Evolutionary conservation across 2,888 invertebrate species (phyloP).

Genomic region (Hermodice carunculata): DNA sequence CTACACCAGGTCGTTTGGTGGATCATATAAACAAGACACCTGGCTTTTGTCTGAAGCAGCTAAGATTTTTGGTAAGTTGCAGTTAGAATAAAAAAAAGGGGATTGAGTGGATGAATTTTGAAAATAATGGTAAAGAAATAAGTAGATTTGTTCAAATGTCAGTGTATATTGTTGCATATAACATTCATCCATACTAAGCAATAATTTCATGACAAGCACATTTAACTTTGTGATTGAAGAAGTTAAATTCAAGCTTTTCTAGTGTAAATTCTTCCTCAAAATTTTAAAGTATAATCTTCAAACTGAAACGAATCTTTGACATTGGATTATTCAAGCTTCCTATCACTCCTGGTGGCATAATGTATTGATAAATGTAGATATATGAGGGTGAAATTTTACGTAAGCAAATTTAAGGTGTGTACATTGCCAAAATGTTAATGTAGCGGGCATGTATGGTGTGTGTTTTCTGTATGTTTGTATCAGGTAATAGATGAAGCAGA

Average conservation of each 20-base stretch:
- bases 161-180: too few species aligned
- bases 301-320: too few species aligned
- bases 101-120: background rate
- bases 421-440: background rate
- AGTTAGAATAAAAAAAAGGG: background rate
- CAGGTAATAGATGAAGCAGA: constrained; percentile 96
- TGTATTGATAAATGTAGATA: background rate
- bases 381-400: background rate
- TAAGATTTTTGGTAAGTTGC: constrained; percentile 62
- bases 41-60: constrained; percentile 62
- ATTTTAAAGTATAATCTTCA: too few species aligned
- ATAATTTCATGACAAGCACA: too few species aligned
- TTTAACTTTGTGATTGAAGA: too few species aligned
- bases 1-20: constrained; percentile 93
- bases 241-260: too few species aligned
- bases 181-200: too few species aligned
- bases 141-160: too few species aligned
- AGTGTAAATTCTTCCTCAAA: too few species aligned
- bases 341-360: too few species aligned
- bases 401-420: background rate
- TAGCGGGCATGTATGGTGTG: background rate
- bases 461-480: constrained; percentile 3
- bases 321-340: too few species aligned
- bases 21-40: constrained; percentile 90
- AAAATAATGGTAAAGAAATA: too few species aligned